Conservation (phyloP, 1,140 invertebrate species). For the Leucophenga varia region DNA sequence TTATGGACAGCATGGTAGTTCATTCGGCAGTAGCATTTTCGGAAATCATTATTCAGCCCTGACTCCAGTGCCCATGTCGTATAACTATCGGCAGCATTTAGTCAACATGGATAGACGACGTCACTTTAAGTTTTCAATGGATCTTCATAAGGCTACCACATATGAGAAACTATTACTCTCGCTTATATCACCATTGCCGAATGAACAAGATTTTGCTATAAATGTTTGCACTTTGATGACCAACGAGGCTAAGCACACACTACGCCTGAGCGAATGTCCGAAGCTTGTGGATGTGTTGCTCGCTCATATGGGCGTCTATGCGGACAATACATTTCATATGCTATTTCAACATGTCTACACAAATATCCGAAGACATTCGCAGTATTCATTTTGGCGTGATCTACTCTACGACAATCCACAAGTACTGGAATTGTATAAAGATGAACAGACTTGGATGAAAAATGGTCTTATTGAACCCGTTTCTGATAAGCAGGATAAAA, state of each 20-base stretch:
- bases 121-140: slow-evolving; percentile 36
- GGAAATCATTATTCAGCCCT: background rate
- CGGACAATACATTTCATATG: slow-evolving; percentile 68
- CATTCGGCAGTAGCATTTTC: no score
- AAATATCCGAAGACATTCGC: slow-evolving; percentile 68
- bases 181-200: slow-evolving; percentile 87
- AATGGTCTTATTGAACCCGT: slow-evolving; percentile 7
- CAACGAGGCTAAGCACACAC: slow-evolving; percentile 84
- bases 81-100: slow-evolving; percentile 79
- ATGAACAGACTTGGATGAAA: slow-evolving; percentile 50
- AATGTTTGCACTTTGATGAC: slow-evolving; percentile 93
- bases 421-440: slow-evolving; percentile 68
- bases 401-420: slow-evolving; percentile 61
- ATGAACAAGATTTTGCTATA: slow-evolving; percentile 96
- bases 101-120: slow-evolving; percentile 63
- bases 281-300: slow-evolving; percentile 82
- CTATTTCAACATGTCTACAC: slow-evolving; percentile 71
- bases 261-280: slow-evolving; percentile 79
- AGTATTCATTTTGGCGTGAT: slow-evolving; percentile 73
- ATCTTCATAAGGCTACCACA: slow-evolving; percentile 73
- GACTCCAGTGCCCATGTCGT: slow-evolving; percentile 70
- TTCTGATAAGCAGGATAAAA: no score
- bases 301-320: slow-evolving; percentile 91
- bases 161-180: slow-evolving; percentile 87
- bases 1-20: no score